Percentiles rank a stretch among this genome's conserved stretches.
Evolutionary conservation across 2,113 vertebrate genomes (phyloP).

Genomic region (Hyaena hyaena): DNA sequence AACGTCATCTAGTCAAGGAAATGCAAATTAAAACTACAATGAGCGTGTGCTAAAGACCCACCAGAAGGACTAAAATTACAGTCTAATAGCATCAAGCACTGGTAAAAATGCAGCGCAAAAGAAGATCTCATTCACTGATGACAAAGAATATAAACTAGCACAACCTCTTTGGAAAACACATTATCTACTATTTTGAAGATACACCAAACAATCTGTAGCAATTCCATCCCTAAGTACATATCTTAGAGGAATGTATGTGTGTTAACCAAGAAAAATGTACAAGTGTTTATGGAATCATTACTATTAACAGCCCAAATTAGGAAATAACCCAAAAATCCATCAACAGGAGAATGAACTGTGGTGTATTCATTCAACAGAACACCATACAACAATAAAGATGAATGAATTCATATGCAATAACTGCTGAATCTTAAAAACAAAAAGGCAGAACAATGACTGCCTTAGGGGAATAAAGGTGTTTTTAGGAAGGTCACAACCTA

Average conservation of each 20-base stretch:
- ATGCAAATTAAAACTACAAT: background rate
- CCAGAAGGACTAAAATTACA: background rate
- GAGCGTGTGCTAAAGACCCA: background rate
- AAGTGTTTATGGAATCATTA: background rate
- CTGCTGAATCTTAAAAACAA: background rate
- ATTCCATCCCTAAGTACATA: background rate
- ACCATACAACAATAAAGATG: background rate
- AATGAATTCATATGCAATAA: background rate
- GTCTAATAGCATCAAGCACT: background rate
- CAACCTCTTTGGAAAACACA: background rate
- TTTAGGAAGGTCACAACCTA: background rate
- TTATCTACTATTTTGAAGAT: background rate
- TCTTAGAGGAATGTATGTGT: background rate
- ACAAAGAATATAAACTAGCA: background rate
- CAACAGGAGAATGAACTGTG: background rate
- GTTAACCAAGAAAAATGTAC: background rate
- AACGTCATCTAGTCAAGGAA: background rate
- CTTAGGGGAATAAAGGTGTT: background rate
- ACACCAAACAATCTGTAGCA: background rate
- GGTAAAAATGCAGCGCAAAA: background rate
- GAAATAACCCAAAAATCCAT: background rate
- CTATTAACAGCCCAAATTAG: background rate
- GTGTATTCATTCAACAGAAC: background rate
- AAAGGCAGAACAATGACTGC: background rate
- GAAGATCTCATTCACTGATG: background rate